Evolutionary conservation across 2,888 invertebrate genomes (phyloP).

Genomic region (Plagodis pulveraria): DNA sequence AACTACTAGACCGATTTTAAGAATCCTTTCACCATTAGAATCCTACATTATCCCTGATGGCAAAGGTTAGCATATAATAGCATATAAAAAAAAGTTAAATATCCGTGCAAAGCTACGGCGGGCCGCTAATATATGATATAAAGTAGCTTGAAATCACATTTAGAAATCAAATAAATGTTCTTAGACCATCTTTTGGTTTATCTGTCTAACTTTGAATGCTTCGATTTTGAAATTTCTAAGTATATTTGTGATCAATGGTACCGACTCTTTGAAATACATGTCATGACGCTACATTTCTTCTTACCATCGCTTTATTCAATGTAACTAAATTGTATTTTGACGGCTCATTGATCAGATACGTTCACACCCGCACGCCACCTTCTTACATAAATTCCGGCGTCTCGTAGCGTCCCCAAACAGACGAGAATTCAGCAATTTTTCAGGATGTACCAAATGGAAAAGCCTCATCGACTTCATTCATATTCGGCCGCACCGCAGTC

Average conservation of each 20-base stretch:
- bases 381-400: slow-evolving; percentile 22
- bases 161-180: no score
- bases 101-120: no score
- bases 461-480: slow-evolving; percentile 60
- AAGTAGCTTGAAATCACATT: no score
- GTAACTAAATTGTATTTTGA: slow-evolving; percentile 36
- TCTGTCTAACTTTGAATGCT: no score
- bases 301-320: slow-evolving; percentile 23
- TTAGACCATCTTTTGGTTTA: no score
- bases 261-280: slow-evolving; percentile 7
- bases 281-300: neutral
- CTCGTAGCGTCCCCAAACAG: slow-evolving; percentile 22
- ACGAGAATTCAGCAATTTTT: slow-evolving; percentile 48
- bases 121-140: no score
- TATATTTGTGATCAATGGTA: neutral
- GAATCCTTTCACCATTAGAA: no score
- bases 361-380: slow-evolving; percentile 4
- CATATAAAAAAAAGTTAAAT: no score
- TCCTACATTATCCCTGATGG: no score
- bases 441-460: slow-evolving; percentile 61
- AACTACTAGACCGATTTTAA: no score
- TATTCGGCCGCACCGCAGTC: slow-evolving; percentile 71
- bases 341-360: slow-evolving; percentile 37
- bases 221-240: neutral
- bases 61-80: no score